A percentile compares a stretch with the other conserved stretches of the same genome.
Conservation (phyloP, 2,113 vertebrate genomes). For the Notothenia coriiceps region DNA sequence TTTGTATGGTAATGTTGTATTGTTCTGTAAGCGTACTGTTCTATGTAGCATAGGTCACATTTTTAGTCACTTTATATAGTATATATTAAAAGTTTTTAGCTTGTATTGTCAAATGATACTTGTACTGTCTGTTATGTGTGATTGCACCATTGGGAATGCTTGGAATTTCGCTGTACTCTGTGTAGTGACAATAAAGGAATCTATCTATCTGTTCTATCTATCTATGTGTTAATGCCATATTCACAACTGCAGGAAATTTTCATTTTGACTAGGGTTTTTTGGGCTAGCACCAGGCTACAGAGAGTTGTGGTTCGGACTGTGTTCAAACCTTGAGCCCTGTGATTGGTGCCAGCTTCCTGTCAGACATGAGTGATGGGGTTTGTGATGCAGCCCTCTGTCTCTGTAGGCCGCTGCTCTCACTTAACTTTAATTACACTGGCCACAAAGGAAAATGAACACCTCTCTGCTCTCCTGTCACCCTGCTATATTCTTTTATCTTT, state of each 20-base stretch:
- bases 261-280: background rate
- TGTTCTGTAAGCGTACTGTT: too few relatives aligned
- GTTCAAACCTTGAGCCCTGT: slow-evolving; percentile 44
- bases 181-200: too few relatives aligned
- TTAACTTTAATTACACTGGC: slow-evolving; percentile 68
- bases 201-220: background rate
- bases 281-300: background rate
- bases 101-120: too few relatives aligned
- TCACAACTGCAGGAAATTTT: background rate
- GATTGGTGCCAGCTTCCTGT: slow-evolving; percentile 50
- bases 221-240: slow-evolving; percentile 1
- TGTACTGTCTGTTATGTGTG: too few relatives aligned
- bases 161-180: too few relatives aligned
- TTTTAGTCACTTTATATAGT: too few relatives aligned
- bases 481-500: slow-evolving; percentile 54
- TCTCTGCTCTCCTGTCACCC: slow-evolving; percentile 36
- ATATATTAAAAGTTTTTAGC: too few relatives aligned
- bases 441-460: slow-evolving; percentile 49
- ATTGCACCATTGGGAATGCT: too few relatives aligned
- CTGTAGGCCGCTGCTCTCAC: slow-evolving; percentile 54
- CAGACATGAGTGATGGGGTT: slow-evolving; percentile 48
- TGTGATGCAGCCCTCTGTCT: slow-evolving; percentile 40
- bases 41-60: too few relatives aligned
- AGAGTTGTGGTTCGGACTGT: slow-evolving; percentile 19
- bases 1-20: too few relatives aligned